These are phyloP conservation scores for Torymus texanus DNA, from an alignment of 2,888 invertebrate genomes.

Conservation along the genomic window DNA sequence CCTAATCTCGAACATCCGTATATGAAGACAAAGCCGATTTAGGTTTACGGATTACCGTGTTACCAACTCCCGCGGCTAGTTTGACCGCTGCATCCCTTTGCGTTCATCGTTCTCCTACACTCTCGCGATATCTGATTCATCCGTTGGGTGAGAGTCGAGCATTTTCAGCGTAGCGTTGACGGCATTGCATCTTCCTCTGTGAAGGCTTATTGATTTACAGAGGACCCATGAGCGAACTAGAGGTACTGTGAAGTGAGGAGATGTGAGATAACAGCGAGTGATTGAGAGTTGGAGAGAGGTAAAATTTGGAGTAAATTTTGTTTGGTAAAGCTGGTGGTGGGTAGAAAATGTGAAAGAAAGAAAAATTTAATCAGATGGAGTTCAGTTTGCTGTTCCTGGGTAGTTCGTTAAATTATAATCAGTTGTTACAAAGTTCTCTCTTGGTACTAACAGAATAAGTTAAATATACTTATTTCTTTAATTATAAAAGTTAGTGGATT, in stretches of 20 bases:
- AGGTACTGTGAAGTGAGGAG: too few species aligned
- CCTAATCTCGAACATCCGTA: constrained; percentile 64
- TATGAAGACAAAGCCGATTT: constrained; percentile 64
- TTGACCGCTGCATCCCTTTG: constrained; percentile 12
- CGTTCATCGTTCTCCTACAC: background rate
- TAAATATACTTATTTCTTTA: too few species aligned
- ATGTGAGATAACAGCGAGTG: background rate
- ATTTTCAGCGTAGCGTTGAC: too few species aligned
- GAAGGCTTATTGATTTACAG: too few species aligned
- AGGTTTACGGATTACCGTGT: constrained; percentile 54
- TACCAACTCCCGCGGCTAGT: constrained; percentile 35
- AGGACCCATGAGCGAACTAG: too few species aligned
- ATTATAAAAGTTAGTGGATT: too few species aligned
- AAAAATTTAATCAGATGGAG: background rate
- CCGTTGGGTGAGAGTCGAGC: background rate
- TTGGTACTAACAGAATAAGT: too few species aligned
- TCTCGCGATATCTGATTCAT: constrained; percentile 13
- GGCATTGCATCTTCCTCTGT: too few species aligned
- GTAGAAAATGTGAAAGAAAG: background rate
- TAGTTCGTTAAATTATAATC: too few species aligned
- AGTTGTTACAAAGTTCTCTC: too few species aligned
- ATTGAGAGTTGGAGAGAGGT: background rate
- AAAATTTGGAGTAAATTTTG: background rate
- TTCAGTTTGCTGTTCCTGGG: too few species aligned
- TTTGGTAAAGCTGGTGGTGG: too few species aligned